A percentile compares a stretch with the other conserved stretches of the same genome.
phyloP scores from a whole-genome alignment of 2,888 invertebrate species.

The Byasa hedistus region DNA sequence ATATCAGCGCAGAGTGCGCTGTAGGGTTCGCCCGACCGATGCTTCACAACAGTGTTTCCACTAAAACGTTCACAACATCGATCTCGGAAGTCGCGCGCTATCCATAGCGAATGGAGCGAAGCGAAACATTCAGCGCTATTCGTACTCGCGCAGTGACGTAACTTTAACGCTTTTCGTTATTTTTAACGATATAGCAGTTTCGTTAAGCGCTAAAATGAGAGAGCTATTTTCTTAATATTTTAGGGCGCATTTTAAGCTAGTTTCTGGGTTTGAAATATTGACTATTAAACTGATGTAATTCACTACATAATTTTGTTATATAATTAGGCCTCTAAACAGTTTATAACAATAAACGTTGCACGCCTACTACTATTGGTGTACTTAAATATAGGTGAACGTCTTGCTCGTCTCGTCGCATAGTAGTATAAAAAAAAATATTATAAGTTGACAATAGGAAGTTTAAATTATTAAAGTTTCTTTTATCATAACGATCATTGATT shows the following conservation, averaged over 20 bases:
- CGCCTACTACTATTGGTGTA: too few relatives aligned
- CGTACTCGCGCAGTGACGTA: slow-evolving; percentile 39
- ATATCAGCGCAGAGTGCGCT: slow-evolving; percentile 58
- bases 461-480: neutral
- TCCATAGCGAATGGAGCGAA: slow-evolving; percentile 42
- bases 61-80: slow-evolving; percentile 54
- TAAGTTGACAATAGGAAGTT: too few relatives aligned
- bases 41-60: slow-evolving; percentile 60
- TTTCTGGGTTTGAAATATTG: too few relatives aligned
- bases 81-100: slow-evolving; percentile 49
- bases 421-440: too few relatives aligned
- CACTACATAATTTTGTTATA: neutral
- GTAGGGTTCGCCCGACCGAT: slow-evolving; percentile 55
- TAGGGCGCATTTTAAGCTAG: too few relatives aligned
- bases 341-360: neutral
- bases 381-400: too few relatives aligned
- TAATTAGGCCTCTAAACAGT: neutral
- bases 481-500: neutral
- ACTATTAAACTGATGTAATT: neutral
- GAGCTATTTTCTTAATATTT: too few relatives aligned
- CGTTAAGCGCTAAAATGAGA: neutral
- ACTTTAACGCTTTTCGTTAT: slow-evolving; percentile 31
- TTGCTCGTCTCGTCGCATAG: too few relatives aligned
- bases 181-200: slow-evolving; percentile 12
- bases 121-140: slow-evolving; percentile 42